phyloP scores from a whole-genome alignment of 2,113 vertebrate genomes.

The Anolis sagrei region DNA sequence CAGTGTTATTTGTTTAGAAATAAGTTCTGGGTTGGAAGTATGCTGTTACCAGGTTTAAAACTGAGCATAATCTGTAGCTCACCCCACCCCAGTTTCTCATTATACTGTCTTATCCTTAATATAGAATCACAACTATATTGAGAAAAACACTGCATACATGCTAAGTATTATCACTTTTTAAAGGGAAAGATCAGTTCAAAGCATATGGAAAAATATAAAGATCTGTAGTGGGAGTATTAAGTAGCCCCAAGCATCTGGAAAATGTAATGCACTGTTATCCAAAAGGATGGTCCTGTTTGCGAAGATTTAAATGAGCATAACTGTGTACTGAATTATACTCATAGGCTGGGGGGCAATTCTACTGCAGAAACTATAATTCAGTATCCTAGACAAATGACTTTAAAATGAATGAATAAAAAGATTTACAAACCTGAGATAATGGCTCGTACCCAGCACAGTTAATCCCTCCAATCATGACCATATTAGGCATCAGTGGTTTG shows the following conservation, averaged over 20 bases:
- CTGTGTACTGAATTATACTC: too few relatives aligned
- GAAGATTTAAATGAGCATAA: background rate
- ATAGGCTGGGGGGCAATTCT: background rate
- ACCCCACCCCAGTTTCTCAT: too few relatives aligned
- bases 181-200: fast-evolving
- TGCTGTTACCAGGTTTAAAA: too few relatives aligned
- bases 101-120: too few relatives aligned
- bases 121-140: background rate
- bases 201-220: background rate
- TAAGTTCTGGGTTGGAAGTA: too few relatives aligned
- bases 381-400: background rate
- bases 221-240: background rate
- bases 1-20: too few relatives aligned
- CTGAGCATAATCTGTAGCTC: too few relatives aligned
- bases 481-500: conserved; percentile 88
- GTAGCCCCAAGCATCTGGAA: background rate
- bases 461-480: conserved; percentile 74
- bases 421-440: conserved; percentile 33
- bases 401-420: background rate
- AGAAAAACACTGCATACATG: background rate
- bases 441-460: conserved; percentile 62
- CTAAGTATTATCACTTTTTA: background rate
- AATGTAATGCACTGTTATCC: background rate
- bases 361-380: background rate
- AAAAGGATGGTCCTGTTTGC: background rate